Conservation (phyloP, 2,113 vertebrate species). For the Boleophthalmus pectinirostris region DNA sequence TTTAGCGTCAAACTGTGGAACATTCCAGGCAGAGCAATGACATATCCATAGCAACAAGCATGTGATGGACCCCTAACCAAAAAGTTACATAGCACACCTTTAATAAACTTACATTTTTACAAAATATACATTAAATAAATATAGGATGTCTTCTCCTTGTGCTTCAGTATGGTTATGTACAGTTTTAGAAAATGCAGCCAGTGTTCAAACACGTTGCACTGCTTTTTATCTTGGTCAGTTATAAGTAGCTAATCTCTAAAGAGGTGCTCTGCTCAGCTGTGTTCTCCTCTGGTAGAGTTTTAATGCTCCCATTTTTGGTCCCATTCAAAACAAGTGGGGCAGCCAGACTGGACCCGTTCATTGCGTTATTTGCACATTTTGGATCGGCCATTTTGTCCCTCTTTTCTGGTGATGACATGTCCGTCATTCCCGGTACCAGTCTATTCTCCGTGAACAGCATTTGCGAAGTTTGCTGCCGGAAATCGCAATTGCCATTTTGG, state of each 20-base stretch:
- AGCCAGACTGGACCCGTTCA: slow-evolving; percentile 40
- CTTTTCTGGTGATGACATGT: slow-evolving; percentile 53
- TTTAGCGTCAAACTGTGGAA: too few relatives aligned
- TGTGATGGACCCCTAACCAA: too few relatives aligned
- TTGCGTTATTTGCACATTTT: slow-evolving; percentile 44
- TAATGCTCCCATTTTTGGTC: slow-evolving; percentile 67
- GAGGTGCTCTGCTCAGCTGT: slow-evolving; percentile 73
- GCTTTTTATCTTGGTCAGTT: slow-evolving; percentile 28
- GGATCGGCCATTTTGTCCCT: slow-evolving; percentile 31
- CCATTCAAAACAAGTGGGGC: slow-evolving; percentile 62
- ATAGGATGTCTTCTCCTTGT: background rate
- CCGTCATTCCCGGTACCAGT: slow-evolving; percentile 19
- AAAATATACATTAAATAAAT: slow-evolving; percentile 1
- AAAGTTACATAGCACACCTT: too few relatives aligned
- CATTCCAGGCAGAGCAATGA: too few relatives aligned
- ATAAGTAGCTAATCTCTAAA: slow-evolving; percentile 86
- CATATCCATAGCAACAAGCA: too few relatives aligned
- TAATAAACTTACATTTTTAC: background rate
- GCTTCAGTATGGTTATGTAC: background rate
- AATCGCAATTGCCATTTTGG: slow-evolving; percentile 78
- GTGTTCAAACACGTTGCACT: background rate
- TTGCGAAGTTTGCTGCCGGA: slow-evolving; percentile 48
- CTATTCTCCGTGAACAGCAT: slow-evolving; percentile 60
- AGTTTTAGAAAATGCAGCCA: background rate
- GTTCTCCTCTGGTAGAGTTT: slow-evolving; percentile 73